Evolutionary conservation across 2,113 vertebrate genomes (phyloP), one percentile per base, ranked within the genome.

Genomic region (Notarius quadriscutis): DNA sequence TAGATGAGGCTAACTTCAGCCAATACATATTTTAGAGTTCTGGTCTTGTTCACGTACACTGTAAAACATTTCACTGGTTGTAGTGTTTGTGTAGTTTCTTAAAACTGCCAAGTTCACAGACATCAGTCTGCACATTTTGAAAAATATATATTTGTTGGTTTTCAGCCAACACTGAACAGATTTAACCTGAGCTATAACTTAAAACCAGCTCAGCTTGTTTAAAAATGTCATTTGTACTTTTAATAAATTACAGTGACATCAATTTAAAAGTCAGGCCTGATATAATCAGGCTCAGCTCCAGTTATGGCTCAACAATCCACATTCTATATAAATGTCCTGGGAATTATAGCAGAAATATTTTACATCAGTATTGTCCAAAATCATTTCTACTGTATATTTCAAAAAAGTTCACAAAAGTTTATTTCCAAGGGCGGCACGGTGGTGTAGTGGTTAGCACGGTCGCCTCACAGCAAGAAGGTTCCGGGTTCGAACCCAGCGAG

Each of bases 11-110:
- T 60, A 78, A 48, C 72, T 74, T 79, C 51, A 78, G 72, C 27
- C 79, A 51, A 77, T 77, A 67, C 81, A 77, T 77, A 87, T 83
- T 77, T 87, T 62, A 84, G 63, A 30, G 48, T 62, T 83, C 30
- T 41, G n/a, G 69, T 51, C 71, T 75, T n/a, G 80, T 83, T 81
- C 48, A 55, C 4, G 4, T 51, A 58, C 22, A 10, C 80, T 55
- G 51, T 82, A 83, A 30, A 83, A 22, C 71, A 78, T 83, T 83
- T 83, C 60, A 15, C 30, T 75, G 65, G 80, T 63, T 34, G 2
- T 17, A 7, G 15, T 22, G 12, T 83, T 87, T 51, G 7, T 72
- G 25, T 30, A 34, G 20, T 72, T 58, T 84, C 67, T 58, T 14
- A 79, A 65, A 34, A 25, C 48, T 80, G 30, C 74, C 74, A 86